phyloP scores from a whole-genome alignment of 2,888 invertebrate species.

The Megamerina dolium region DNA sequence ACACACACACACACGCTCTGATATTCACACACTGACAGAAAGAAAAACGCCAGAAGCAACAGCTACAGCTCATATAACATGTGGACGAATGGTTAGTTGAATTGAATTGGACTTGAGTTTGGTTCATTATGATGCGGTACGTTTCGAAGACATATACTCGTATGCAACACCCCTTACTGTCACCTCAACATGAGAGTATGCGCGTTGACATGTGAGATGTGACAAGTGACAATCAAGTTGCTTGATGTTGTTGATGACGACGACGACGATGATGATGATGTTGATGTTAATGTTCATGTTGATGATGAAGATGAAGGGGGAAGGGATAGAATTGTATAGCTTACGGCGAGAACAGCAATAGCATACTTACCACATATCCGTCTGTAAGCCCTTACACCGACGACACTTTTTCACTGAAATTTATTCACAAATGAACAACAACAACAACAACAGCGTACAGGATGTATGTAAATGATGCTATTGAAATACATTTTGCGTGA shows the following conservation, averaged over 20 bases:
- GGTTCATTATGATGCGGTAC: too few relatives aligned
- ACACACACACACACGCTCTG: neutral
- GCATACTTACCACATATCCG: neutral
- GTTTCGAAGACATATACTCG: too few relatives aligned
- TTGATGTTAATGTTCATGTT: conserved; percentile 13
- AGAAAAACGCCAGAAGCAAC: conserved; percentile 21
- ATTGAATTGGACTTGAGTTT: too few relatives aligned
- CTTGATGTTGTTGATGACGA: conserved; percentile 29
- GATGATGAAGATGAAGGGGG: neutral
- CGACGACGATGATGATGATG: too few relatives aligned
- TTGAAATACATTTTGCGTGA: too few relatives aligned
- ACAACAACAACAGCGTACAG: too few relatives aligned
- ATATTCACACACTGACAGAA: neutral
- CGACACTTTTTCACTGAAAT: too few relatives aligned
- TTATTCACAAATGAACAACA: too few relatives aligned
- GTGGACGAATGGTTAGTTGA: too few relatives aligned
- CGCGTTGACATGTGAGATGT: conserved; percentile 47
- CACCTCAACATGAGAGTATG: conserved; percentile 35
- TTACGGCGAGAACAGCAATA: conserved; percentile 2
- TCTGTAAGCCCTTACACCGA: too few relatives aligned
- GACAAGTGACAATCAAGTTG: conserved; percentile 47
- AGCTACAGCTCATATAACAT: too few relatives aligned
- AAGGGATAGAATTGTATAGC: neutral
- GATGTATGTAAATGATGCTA: too few relatives aligned
- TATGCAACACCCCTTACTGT: conserved; percentile 26